Percentiles rank a stretch among this genome's conserved stretches.
Evolutionary conservation across 1,140 invertebrate genomes (phyloP).

Genomic region (Drosophila sulfurigaster): DNA sequence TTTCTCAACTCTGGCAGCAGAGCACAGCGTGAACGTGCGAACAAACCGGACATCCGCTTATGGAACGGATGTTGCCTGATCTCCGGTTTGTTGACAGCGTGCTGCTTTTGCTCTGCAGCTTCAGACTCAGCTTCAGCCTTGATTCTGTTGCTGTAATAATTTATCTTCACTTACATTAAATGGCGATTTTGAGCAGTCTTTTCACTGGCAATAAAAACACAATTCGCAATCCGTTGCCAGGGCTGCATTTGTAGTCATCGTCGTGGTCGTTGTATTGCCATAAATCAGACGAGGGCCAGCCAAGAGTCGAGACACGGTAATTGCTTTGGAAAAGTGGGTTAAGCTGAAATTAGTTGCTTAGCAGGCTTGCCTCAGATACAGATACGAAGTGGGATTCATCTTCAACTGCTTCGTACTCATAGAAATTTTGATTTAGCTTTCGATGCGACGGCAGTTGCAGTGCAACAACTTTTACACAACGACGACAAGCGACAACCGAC

Average conservation of each 20-base stretch:
- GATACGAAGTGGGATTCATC: constrained; percentile 20
- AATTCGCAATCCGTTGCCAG: constrained; percentile 43
- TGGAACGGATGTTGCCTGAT: constrained; percentile 78
- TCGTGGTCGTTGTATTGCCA: constrained; percentile 49
- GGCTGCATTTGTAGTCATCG: constrained; percentile 28
- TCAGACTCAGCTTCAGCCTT: not conserved
- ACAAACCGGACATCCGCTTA: constrained; percentile 77
- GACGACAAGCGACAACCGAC: constrained; percentile 30
- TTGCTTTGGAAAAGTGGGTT: constrained; percentile 74
- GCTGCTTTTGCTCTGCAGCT: not conserved
- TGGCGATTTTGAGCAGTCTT: constrained; percentile 59
- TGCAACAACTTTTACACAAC: constrained; percentile 55
- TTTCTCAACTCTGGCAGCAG: constrained; percentile 37
- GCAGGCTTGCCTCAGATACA: constrained; percentile 22
- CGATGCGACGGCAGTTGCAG: constrained; percentile 56
- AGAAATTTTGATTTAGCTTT: constrained; percentile 77
- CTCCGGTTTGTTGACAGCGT: constrained; percentile 70
- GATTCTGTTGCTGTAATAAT: constrained; percentile 53
- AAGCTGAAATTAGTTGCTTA: constrained; percentile 79
- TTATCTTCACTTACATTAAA: constrained; percentile 75
- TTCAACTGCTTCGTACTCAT: constrained; percentile 31
- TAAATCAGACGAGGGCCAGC: constrained; percentile 57
- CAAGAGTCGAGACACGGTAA: constrained; percentile 51
- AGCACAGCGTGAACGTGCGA: constrained; percentile 77
- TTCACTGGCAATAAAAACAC: constrained; percentile 53